Conservation (phyloP, 2,113 vertebrate genomes). For the Antennarius striatus region DNA sequence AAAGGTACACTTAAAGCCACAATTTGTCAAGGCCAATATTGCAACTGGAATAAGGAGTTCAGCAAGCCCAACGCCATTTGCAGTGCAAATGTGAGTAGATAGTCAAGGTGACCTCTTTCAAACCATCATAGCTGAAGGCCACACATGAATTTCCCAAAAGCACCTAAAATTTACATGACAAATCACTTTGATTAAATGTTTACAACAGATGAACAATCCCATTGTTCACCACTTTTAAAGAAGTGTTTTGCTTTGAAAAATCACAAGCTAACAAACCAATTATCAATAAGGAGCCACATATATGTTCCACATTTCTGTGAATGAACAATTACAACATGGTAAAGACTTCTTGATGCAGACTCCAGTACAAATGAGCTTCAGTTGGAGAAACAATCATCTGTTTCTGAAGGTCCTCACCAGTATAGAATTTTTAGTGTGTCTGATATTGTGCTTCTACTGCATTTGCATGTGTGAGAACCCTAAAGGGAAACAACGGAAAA, state of each 20-base stretch:
- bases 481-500: slow-evolving; percentile 10
- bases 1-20: too few species aligned
- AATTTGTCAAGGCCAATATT: background rate
- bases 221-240: background rate
- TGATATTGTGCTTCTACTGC: background rate
- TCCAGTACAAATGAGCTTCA: background rate
- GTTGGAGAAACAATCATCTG: too few species aligned
- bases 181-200: background rate
- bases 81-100: too few species aligned
- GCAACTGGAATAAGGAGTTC: background rate
- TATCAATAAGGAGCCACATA: background rate
- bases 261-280: background rate
- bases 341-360: too few species aligned
- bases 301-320: too few species aligned
- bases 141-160: background rate
- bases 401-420: background rate
- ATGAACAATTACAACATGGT: too few species aligned
- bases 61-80: too few species aligned
- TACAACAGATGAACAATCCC: background rate
- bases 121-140: background rate
- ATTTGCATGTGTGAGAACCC: slow-evolving; percentile 4
- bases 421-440: background rate
- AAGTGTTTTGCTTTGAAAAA: background rate
- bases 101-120: background rate
- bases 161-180: background rate